Evolutionary conservation across 2,888 invertebrate species (phyloP), one percentile per base, ranked within the genome.

Genomic region (Apodemia zela): DNA sequence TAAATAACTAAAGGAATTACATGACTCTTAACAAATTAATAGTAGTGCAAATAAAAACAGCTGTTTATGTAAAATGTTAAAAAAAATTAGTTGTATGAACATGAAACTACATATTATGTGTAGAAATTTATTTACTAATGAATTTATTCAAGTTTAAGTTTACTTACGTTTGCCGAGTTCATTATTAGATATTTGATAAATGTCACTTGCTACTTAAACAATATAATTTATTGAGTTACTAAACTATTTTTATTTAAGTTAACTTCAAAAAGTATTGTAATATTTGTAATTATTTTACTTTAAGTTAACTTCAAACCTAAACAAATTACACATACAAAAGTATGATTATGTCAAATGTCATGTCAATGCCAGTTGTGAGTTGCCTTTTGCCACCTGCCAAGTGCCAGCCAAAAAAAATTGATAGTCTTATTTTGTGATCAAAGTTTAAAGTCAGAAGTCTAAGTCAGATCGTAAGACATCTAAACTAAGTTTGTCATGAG

Each of bases 101-200:
- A 63, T 49, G 11, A 25, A 35, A 57, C 29, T 57, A 29, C 29
- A 7, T 25, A 21, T 1, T 35, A 35, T 13, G 13, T 38, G 4
- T 13, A 54, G 4, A 54, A 54, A 54, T 54, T 21, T 25, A 54
- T 21, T 54, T 21, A 54, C 21, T 54, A 18, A 25, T 15, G 6
- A 21, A 15, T 57, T 5, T 57, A 13, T 25, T 8, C 21, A 15
- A 47, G 17, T 61, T 60, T n/a, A 60, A 62, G 33, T 11, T 49
- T 54, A 85, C 89, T 87, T 77, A 91, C 92, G 51, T 90, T 91
- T 62, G 90, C 92, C 29, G 92, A 90, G 74, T 85, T 89, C 90
- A 92, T 92, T 61, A 75, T 82, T 18, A 33, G 3, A 21, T 4
- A 65, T 80, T 45, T n/a, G n/a, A 45, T 45, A 45, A 45, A 45